Evolutionary conservation across 2,888 invertebrate genomes (phyloP), one percentile per base, ranked within the genome.

Genomic region (Andrena flavipes): DNA sequence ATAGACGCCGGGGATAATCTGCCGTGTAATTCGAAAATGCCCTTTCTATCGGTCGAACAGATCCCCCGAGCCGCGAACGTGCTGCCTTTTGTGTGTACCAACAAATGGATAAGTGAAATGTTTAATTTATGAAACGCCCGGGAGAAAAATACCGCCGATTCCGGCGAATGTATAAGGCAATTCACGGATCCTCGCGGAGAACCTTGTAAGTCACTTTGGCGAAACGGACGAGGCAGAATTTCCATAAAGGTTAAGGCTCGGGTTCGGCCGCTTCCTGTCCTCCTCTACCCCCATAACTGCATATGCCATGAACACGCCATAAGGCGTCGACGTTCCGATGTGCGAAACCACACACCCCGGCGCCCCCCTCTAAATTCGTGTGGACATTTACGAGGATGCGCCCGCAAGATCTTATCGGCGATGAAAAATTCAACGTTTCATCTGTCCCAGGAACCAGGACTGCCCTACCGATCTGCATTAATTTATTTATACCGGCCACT

Each of bases 341-440:
- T 83, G 88, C 84, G 75, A 79, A 88, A 87, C 79, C 82, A 69
- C 83, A 78, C 80, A 77, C 69, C 78, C 73, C 70, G 48, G 67
- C 70, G 67, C 23, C 60, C 42, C 71, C 72, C 59, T 33, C 73
- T 72, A 91, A 91, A 91, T 91, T 91, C 90, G 85, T 87, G 89
- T 86, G 88, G 90, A 90, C 89, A 89, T 88, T 85, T 88, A 88
- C 74, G 88, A 87, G 87, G 80, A 79, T 77, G 80, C 73, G 86
- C 73, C 76, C 69, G 75, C 65, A 64, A 81, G 88, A 88, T 88
- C 88, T 85, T 88, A 88, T 88, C 88, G 81, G 20, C 65, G 74
- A 81, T 88, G 85, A 88, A 88, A 90, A 88, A 90, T 90, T 88
- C 87, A 88, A 84, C 88, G 81, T 85, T 84, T 81, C 84, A 85